phyloP scores from a whole-genome alignment of 2,888 invertebrate genomes.

The Orthonevra nobilis region DNA sequence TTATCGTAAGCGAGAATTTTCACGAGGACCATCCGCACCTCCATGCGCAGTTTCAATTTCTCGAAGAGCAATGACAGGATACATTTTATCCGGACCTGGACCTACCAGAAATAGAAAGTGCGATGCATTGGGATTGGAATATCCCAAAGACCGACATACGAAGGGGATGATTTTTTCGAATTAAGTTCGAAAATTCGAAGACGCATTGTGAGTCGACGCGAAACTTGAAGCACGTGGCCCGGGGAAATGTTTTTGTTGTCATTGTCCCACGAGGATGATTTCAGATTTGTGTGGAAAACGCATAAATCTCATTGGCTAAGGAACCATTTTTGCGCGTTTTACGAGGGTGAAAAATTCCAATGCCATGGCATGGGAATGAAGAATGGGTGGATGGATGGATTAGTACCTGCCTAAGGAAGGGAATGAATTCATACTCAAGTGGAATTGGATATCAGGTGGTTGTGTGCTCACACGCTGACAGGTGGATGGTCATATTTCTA shows the following conservation, averaged over 20 bases:
- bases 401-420: constrained; percentile 40
- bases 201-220: constrained; percentile 29
- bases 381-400: constrained; percentile 58
- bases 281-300: constrained; percentile 68
- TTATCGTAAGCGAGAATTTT: constrained; percentile 50
- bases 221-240: constrained; percentile 45
- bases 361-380: constrained; percentile 28
- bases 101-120: constrained; percentile 47
- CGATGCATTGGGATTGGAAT: constrained; percentile 30
- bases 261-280: constrained; percentile 67
- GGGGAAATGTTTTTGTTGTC: constrained; percentile 66
- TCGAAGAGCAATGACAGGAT: constrained; percentile 30
- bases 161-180: constrained; percentile 1
- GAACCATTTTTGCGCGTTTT: constrained; percentile 66
- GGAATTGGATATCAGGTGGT: constrained; percentile 66
- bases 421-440: constrained; percentile 42
- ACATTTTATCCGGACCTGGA: constrained; percentile 53
- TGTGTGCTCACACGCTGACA: constrained; percentile 57
- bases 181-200: constrained; percentile 55
- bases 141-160: constrained; percentile 12
- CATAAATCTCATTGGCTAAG: constrained; percentile 72
- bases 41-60: constrained; percentile 43
- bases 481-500: constrained; percentile 65
- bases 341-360: constrained; percentile 61
- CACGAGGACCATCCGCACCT: constrained; percentile 7